Percentiles rank a stretch among this genome's conserved stretches.
These are phyloP conservation scores for Rachycentron canadum DNA, from an alignment of 2,797 vertebrate species.

Conservation along the genomic window DNA sequence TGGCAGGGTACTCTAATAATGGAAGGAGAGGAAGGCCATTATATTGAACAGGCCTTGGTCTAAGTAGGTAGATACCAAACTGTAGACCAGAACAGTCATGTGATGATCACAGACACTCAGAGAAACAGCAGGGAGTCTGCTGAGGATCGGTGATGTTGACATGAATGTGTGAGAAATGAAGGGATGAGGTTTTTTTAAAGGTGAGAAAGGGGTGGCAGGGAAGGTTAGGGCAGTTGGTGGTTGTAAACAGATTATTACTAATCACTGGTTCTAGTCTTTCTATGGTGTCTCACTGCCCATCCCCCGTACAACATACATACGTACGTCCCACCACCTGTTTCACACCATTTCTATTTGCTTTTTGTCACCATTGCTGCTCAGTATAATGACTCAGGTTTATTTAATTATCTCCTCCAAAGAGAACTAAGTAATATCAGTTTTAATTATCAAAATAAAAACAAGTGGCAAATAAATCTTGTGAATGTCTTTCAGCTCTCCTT, in stretches of 20 bases:
- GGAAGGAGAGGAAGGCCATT: conserved; percentile 46
- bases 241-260: conserved; percentile 78
- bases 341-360: conserved; percentile 16
- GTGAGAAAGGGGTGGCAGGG: conserved; percentile 27
- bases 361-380: not conserved
- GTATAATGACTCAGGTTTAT: not conserved
- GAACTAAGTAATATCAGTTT: not conserved
- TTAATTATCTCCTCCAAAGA: not conserved
- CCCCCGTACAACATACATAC: conserved; percentile 34
- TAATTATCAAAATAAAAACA: conserved; percentile 10
- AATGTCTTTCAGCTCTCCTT: conserved; percentile 21
- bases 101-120: not conserved
- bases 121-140: conserved; percentile 1
- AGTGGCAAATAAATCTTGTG: not conserved
- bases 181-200: conserved; percentile 27
- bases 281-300: conserved; percentile 47
- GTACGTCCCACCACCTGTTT: conserved; percentile 12
- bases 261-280: conserved; percentile 61
- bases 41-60: conserved; percentile 57
- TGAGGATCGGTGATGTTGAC: not conserved
- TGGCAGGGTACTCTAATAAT: conserved; percentile 49
- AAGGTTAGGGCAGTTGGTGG: conserved; percentile 19
- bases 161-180: conserved; percentile 14
- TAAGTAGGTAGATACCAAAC: conserved; percentile 22
- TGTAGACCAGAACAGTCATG: conserved; percentile 6